phyloP scores from a whole-genome alignment of 2,888 invertebrate species.

The Archaeoteleia sp. region DNA sequence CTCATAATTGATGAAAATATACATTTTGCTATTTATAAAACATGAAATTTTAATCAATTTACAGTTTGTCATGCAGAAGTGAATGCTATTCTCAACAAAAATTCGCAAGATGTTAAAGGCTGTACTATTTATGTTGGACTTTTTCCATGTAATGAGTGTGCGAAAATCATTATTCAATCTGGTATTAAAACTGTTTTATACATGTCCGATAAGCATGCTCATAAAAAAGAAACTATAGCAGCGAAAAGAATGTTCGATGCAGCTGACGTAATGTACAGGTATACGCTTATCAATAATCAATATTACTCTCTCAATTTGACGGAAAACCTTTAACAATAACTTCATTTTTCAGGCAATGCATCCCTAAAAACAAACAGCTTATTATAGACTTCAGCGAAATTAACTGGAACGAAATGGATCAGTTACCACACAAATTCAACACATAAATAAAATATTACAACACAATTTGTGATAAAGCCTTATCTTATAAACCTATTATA shows the following conservation, averaged over 20 bases:
- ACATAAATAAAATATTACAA: no score
- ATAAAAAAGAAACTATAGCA: conserved; percentile 82
- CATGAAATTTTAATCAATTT: conserved; percentile 16
- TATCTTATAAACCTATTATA: no score
- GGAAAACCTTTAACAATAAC: neutral
- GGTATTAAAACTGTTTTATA: conserved; percentile 88
- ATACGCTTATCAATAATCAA: conserved; percentile 49
- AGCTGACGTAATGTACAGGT: conserved; percentile 83
- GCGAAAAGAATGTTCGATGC: conserved; percentile 89
- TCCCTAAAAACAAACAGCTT: conserved; percentile 79
- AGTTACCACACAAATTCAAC: conserved; percentile 70
- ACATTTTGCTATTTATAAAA: neutral
- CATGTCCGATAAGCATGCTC: conserved; percentile 87
- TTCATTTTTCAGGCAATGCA: conserved; percentile 78
- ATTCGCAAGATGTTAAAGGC: conserved; percentile 83
- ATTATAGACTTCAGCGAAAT: conserved; percentile 82
- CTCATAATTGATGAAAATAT: neutral
- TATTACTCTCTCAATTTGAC: conserved; percentile 2
- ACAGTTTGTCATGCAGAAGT: conserved; percentile 98
- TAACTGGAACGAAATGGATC: conserved; percentile 77
- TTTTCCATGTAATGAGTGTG: conserved; percentile 98
- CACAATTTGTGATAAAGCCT: no score
- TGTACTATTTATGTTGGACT: conserved; percentile 92
- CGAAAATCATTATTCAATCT: conserved; percentile 96
- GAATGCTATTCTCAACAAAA: conserved; percentile 96